These are phyloP conservation scores for Napeogenes sylphis DNA, from an alignment of 2,888 invertebrate genomes.

Conservation along the genomic window DNA sequence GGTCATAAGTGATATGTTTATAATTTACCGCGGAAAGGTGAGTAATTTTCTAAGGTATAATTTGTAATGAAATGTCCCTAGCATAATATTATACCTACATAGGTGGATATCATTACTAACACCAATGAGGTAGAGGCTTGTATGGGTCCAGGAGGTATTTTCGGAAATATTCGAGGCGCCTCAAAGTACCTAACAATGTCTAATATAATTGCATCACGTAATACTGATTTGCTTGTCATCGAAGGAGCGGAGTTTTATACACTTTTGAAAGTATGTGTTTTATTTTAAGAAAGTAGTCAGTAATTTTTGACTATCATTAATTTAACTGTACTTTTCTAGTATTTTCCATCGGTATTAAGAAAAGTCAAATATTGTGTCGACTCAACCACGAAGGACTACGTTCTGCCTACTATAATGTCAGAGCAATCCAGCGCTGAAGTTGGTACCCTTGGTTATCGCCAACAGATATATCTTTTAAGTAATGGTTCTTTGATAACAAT, in stretches of 20 bases:
- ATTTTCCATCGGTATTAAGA: constrained; percentile 65
- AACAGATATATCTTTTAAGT: neutral
- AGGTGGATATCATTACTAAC: constrained; percentile 66
- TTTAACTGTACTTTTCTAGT: constrained; percentile 46
- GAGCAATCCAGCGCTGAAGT: constrained; percentile 49
- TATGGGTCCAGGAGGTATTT: constrained; percentile 73
- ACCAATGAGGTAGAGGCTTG: constrained; percentile 68
- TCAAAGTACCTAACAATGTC: constrained; percentile 62
- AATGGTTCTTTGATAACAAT: neutral
- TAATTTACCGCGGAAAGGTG: constrained; percentile 72
- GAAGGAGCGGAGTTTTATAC: constrained; percentile 67
- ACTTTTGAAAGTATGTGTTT: constrained; percentile 57
- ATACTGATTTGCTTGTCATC: constrained; percentile 69
- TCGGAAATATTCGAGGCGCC: constrained; percentile 69
- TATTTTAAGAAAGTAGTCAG: neutral
- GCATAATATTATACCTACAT: constrained; percentile 13
- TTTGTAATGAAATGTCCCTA: constrained; percentile 11
- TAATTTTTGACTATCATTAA: neutral
- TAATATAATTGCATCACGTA: constrained; percentile 66
- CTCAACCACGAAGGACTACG: constrained; percentile 64
- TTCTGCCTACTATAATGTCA: constrained; percentile 60
- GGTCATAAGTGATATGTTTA: constrained; percentile 63
- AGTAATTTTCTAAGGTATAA: constrained; percentile 23
- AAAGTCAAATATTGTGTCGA: constrained; percentile 63
- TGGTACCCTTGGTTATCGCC: constrained; percentile 24